phyloP scores from a whole-genome alignment of 2,888 invertebrate species.

The Pardosa pseudoannulata region DNA sequence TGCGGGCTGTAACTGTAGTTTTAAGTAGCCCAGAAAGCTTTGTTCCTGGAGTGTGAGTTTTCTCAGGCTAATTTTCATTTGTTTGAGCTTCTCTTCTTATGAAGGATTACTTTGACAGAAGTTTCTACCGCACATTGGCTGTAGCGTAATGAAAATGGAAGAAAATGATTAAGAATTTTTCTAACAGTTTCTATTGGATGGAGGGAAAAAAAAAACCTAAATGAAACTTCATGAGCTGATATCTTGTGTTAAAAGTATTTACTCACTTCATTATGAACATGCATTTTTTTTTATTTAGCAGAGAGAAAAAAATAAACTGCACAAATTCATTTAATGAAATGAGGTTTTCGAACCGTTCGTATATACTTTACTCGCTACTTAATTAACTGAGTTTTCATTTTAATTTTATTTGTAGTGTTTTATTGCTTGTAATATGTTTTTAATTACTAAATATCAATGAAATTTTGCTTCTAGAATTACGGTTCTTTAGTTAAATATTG shows the following conservation, averaged over 20 bases:
- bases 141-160: neutral
- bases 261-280: neutral
- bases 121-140: neutral
- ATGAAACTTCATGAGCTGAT: too few species aligned
- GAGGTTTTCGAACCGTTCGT: too few species aligned
- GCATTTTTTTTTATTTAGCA: too few species aligned
- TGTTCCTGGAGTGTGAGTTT: constrained; percentile 20
- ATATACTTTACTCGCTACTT: too few species aligned
- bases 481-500: too few species aligned
- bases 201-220: neutral
- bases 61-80: constrained; percentile 27
- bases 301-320: too few species aligned
- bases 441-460: too few species aligned
- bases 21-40: constrained; percentile 1
- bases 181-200: neutral
- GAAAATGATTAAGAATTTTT: neutral
- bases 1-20: constrained; percentile 28
- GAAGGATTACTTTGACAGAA: constrained; percentile 8
- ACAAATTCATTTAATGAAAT: too few species aligned
- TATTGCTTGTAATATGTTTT: too few species aligned
- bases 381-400: too few species aligned
- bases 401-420: too few species aligned
- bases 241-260: neutral
- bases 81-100: constrained; percentile 8
- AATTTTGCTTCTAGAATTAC: too few species aligned